These are phyloP conservation scores for Cryptosula pallasiana DNA, from an alignment of 2,888 invertebrate genomes.

Conservation along the genomic window DNA sequence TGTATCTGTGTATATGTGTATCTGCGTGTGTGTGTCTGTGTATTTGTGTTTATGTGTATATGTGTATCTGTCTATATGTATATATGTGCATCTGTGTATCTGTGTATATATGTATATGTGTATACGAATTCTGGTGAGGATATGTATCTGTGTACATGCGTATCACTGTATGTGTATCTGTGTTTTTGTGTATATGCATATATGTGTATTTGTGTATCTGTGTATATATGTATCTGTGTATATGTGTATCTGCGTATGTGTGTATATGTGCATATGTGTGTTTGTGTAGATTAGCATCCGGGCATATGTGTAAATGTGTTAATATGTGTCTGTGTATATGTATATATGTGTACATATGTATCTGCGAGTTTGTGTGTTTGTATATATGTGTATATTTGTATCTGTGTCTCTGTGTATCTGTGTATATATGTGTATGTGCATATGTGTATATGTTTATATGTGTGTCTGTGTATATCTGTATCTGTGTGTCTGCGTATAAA, in stretches of 20 bases:
- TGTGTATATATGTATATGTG: background rate
- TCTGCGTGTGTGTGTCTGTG: too few species aligned
- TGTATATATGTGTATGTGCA: constrained; percentile 3
- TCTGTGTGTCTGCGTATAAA: background rate
- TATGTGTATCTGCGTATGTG: background rate
- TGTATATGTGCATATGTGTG: background rate
- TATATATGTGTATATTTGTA: background rate
- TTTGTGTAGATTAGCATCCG: background rate
- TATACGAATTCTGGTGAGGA: background rate
- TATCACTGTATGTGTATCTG: too few species aligned
- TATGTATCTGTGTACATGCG: background rate
- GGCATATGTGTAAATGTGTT: background rate
- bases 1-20: too few species aligned
- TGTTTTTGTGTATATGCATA: background rate
- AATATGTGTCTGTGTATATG: background rate
- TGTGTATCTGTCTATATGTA: too few species aligned
- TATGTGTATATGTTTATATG: background rate
- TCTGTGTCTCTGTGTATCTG: background rate
- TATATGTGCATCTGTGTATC: too few species aligned
- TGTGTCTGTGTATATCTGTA: background rate
- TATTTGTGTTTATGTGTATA: too few species aligned
- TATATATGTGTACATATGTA: background rate
- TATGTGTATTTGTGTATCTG: background rate
- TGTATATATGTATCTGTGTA: background rate
- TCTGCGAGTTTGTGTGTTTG: background rate